phyloP scores from a whole-genome alignment of 1,140 invertebrate species.

The Musca domestica region DNA sequence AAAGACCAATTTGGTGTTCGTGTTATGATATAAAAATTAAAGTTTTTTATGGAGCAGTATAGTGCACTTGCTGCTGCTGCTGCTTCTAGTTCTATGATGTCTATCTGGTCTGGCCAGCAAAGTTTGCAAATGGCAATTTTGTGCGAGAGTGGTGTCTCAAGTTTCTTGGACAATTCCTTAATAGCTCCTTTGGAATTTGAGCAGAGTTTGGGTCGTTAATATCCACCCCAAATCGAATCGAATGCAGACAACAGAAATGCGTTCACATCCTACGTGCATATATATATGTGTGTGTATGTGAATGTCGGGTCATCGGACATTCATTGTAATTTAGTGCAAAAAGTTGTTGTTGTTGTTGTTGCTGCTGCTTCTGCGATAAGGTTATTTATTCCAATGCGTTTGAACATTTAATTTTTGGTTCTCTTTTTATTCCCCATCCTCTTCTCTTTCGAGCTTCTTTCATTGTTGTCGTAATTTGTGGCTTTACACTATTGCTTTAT shows the following conservation, averaged over 20 bases:
- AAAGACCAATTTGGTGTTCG: not conserved
- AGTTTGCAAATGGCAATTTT: not conserved
- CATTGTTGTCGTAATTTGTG: slow-evolving; percentile 15
- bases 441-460: no score
- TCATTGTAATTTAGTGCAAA: slow-evolving; percentile 17
- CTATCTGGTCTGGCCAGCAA: no score
- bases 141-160: not conserved
- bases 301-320: no score
- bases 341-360: slow-evolving; percentile 4
- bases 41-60: not conserved
- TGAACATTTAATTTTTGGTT: slow-evolving; percentile 18
- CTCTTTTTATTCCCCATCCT: no score
- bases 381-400: slow-evolving; percentile 8
- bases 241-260: not conserved
- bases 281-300: not conserved
- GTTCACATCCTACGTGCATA: not conserved
- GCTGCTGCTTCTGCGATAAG: no score
- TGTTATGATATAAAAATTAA: slow-evolving; percentile 8
- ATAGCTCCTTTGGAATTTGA: not conserved
- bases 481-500: slow-evolving; percentile 1
- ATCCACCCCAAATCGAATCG: not conserved
- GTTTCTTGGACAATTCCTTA: slow-evolving; percentile 3
- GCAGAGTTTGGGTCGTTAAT: not conserved
- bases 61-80: not conserved
- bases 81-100: no score